Evolutionary conservation across 2,888 invertebrate genomes (phyloP), one percentile per base, ranked within the genome.

Genomic region (Shargacucullia verbasci): DNA sequence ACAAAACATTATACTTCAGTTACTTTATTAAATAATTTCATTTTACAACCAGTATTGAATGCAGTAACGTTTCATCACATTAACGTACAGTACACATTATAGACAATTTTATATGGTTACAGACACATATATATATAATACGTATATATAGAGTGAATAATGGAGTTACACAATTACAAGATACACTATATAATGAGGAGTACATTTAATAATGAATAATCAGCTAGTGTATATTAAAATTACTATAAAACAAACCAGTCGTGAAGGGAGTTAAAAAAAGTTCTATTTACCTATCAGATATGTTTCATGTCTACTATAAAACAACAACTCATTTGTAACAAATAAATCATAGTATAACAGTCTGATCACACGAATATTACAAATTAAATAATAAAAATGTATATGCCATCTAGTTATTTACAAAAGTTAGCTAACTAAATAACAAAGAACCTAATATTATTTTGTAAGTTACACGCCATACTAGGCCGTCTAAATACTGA

Each of bases 391-490:
- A 89, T 88, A 90, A 90, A 89, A 89, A 78, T 84, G 84, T 89
- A 90, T 89, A 89, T 88, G 90, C 85, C 84, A 86, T 92, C 91
- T 92, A 93, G 87, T 90, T 94, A 94, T 94, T 91, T 94, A 94
- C 93, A 94, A 87, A 87, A 86, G 92, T 94, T 93, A 93, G 88
- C 91, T 92, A 93, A 94, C 93, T 94, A 94, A 93, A 93, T 93
- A 94, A 94, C 94, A 94, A 92, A 88, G 87, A 90, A 87, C 89
- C 84, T 92, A 91, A 89, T 75, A 66, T 89, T 91, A 91, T 83
- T 90, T 89, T 88, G 87, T 89, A 88, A 84, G 85, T 83, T 84
- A 83, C 59, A 64, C 83, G 88, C 85, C 85, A 78, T 4, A 4
- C 81, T 84, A 84, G 84, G 86, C 83, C 81, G 81, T 86, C 89